These are phyloP conservation scores for Megalops atlanticus DNA, from an alignment of 2,113 vertebrate genomes.

Conservation along the genomic window DNA sequence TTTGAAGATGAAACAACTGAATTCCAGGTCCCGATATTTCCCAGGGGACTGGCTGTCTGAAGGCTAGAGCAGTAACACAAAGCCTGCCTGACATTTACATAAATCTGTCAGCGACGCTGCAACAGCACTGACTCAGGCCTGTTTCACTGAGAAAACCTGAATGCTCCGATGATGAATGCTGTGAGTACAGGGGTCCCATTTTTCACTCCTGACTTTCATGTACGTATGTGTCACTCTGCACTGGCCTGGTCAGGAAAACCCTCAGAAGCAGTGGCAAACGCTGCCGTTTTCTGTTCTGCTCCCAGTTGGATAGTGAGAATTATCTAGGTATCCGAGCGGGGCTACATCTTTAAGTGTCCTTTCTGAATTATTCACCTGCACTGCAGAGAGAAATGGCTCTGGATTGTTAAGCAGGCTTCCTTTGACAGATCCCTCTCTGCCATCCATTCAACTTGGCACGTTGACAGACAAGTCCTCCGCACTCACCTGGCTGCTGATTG, in stretches of 20 bases:
- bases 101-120: neutral
- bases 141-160: neutral
- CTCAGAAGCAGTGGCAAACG: neutral
- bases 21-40: slow-evolving; percentile 1
- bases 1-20: slow-evolving; percentile 14
- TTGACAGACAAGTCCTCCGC: neutral
- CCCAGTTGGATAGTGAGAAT: neutral
- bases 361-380: neutral
- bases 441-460: neutral
- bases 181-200: neutral
- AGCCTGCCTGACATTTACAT: slow-evolving; percentile 8
- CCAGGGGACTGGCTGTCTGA: neutral
- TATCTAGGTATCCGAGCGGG: neutral
- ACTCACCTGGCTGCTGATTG: neutral
- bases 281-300: neutral
- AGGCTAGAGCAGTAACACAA: neutral
- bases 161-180: neutral
- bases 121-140: neutral
- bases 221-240: neutral
- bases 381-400: neutral
- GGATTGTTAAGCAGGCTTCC: neutral
- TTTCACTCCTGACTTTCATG: neutral
- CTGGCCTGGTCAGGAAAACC: neutral
- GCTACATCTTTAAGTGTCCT: neutral
- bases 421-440: neutral